A percentile compares a stretch with the other conserved stretches of the same genome.
Conservation (phyloP, 2,888 invertebrate genomes). For the Xestia sexstrigata region DNA sequence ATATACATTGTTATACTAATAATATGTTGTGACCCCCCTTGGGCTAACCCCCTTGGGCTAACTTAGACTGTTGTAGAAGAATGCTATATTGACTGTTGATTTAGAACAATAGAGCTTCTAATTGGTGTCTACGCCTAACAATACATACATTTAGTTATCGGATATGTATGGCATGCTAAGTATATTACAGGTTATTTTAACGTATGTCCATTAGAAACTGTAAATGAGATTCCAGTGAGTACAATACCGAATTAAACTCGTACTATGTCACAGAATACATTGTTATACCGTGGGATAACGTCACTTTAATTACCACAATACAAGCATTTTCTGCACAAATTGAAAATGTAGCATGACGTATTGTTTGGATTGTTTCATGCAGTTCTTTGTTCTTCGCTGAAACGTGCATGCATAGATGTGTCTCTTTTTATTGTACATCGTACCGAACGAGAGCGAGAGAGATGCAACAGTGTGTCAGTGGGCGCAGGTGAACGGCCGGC, state of each 20-base stretch:
- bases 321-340: slow-evolving; percentile 79
- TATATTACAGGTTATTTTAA: slow-evolving; percentile 59
- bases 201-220: slow-evolving; percentile 54
- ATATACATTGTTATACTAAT: slow-evolving; percentile 42
- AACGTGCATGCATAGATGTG: slow-evolving; percentile 54
- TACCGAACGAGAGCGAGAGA: slow-evolving; percentile 73
- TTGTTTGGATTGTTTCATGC: slow-evolving; percentile 77
- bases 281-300: slow-evolving; percentile 71
- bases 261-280: slow-evolving; percentile 65
- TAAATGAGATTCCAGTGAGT: slow-evolving; percentile 56
- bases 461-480: slow-evolving; percentile 83
- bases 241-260: slow-evolving; percentile 66
- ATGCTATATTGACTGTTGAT: slow-evolving; percentile 29
- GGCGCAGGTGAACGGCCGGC: slow-evolving; percentile 89
- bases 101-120: slow-evolving; percentile 53
- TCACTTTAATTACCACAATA: slow-evolving; percentile 77
- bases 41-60: slow-evolving; percentile 5
- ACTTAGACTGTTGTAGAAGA: slow-evolving; percentile 13
- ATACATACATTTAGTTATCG: slow-evolving; percentile 47
- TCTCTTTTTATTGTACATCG: slow-evolving; percentile 69
- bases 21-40: no score
- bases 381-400: slow-evolving; percentile 73
- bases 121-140: slow-evolving; percentile 37
- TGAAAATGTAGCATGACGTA: slow-evolving; percentile 79
- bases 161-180: slow-evolving; percentile 45